A percentile compares a stretch with the other conserved stretches of the same genome.
Evolutionary conservation across 2,797 vertebrate genomes (phyloP).

Genomic region (Tinamus major): DNA sequence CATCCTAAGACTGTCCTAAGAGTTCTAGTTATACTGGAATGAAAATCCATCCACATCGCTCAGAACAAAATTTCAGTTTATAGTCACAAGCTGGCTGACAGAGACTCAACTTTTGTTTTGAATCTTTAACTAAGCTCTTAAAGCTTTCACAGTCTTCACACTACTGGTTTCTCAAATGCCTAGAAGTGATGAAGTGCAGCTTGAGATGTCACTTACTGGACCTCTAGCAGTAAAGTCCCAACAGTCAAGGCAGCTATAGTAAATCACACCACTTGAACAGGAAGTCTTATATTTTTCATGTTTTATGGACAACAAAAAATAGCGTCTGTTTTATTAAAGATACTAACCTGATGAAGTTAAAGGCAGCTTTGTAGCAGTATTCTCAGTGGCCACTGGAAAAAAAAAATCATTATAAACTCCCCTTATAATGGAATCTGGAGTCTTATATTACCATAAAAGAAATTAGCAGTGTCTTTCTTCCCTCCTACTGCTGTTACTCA

Average conservation of each 20-base stretch:
- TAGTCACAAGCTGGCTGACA: not conserved
- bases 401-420: not conserved
- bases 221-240: not conserved
- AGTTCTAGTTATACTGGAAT: not conserved
- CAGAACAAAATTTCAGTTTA: not conserved
- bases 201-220: not conserved
- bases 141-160: not conserved
- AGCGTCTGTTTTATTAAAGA: not conserved
- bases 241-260: not conserved
- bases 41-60: not conserved
- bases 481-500: not conserved
- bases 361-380: not conserved
- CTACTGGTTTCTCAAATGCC: not conserved
- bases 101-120: not conserved
- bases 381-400: conserved; percentile 27
- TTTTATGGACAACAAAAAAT: not conserved
- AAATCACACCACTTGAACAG: not conserved
- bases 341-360: conserved; percentile 22
- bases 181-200: not conserved
- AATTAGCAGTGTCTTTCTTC: not conserved
- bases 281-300: not conserved
- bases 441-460: not conserved
- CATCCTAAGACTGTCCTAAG: not conserved
- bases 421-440: not conserved
- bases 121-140: not conserved